A percentile compares a stretch with the other conserved stretches of the same genome.
Evolutionary conservation across 1,140 invertebrate species (phyloP).

Genomic region (Aporrectodea caliginosa): DNA sequence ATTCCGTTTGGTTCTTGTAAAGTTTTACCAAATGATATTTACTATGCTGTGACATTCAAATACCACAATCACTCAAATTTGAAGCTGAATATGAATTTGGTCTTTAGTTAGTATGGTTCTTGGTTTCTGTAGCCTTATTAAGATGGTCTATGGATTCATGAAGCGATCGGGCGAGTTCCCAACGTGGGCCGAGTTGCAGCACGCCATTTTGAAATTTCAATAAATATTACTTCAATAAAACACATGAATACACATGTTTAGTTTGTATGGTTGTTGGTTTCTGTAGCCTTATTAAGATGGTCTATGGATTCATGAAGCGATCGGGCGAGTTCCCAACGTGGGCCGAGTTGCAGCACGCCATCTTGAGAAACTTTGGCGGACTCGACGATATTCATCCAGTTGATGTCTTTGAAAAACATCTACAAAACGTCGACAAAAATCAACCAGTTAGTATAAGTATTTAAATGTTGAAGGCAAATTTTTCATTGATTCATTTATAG

Average conservation of each 20-base stretch:
- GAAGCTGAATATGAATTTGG: no score
- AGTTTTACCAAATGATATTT: no score
- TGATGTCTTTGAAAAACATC: conserved; percentile 37
- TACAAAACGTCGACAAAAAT: conserved; percentile 26
- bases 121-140: background rate
- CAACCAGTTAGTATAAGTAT: conserved; percentile 31
- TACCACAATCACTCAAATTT: no score
- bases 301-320: conserved; percentile 39
- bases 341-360: conserved; percentile 41
- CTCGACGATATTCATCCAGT: conserved; percentile 40
- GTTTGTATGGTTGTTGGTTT: conserved; percentile 11
- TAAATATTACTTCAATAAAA: no score
- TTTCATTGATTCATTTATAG: no score
- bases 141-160: background rate
- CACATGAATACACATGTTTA: background rate
- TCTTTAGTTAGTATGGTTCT: background rate
- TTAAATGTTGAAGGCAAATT: no score
- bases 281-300: conserved; percentile 47
- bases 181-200: background rate
- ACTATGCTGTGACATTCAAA: no score
- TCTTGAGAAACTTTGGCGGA: conserved; percentile 48
- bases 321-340: conserved; percentile 34
- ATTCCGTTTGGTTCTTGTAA: no score
- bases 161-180: background rate
- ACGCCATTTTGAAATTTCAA: background rate